phyloP scores from a whole-genome alignment of 2,888 invertebrate genomes.

The Eledona agricola region DNA sequence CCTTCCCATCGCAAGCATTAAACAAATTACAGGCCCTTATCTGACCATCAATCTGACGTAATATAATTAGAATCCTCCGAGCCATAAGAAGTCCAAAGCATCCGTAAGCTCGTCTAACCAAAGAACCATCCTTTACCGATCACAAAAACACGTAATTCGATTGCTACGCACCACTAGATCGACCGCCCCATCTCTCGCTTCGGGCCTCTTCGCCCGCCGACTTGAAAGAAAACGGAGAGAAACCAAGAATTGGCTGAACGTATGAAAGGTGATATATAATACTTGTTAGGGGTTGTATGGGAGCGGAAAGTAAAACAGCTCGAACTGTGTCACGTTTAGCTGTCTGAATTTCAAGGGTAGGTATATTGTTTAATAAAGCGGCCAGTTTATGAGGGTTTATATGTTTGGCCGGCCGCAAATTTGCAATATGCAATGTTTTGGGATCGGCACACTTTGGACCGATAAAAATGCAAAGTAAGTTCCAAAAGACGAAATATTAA shows the following conservation, averaged over 20 bases:
- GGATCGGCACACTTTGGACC: conserved; percentile 15
- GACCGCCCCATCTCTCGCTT: conserved; percentile 31
- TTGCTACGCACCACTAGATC: conserved; percentile 46
- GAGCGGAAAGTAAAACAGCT: conserved; percentile 30
- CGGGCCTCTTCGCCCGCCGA: conserved; percentile 15
- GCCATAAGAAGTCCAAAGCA: conserved; percentile 45
- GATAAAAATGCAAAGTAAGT: conserved; percentile 20
- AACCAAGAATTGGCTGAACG: conserved; percentile 38
- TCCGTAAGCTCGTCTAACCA: conserved; percentile 43
- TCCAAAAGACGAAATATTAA: conserved; percentile 8
- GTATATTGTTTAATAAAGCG: conserved; percentile 25
- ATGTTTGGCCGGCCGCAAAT: conserved; percentile 11
- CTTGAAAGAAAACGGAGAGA: conserved; percentile 39
- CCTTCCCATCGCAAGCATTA: conserved; percentile 35
- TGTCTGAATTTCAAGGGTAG: neutral
- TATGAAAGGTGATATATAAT: conserved; percentile 43
- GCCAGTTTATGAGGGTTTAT: conserved; percentile 17
- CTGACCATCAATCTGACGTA: conserved; percentile 46
- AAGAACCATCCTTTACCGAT: conserved; percentile 47
- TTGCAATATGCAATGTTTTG: conserved; percentile 13
- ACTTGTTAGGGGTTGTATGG: conserved; percentile 40
- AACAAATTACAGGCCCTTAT: conserved; percentile 45
- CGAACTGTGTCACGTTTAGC: conserved; percentile 18
- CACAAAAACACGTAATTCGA: conserved; percentile 50
- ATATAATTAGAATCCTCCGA: conserved; percentile 46